A percentile compares a stretch with the other conserved stretches of the same genome.
Evolutionary conservation across 2,797 vertebrate genomes (phyloP).

Genomic region (Sciurus vulgaris): DNA sequence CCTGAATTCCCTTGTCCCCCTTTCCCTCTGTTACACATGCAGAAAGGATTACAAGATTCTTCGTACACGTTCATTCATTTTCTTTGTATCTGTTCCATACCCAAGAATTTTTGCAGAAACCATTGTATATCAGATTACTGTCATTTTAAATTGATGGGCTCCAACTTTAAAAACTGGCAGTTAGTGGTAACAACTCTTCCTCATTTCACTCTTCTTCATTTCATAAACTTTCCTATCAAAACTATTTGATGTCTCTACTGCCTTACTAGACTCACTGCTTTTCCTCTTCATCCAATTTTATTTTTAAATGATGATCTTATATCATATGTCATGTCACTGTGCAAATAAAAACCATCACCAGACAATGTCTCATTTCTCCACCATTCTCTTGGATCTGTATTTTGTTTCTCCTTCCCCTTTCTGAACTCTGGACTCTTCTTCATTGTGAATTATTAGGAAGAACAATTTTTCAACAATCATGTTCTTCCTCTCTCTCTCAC

Average conservation of each 20-base stretch:
- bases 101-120: neutral
- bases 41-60: neutral
- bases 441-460: neutral
- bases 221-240: neutral
- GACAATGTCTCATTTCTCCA: neutral
- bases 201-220: neutral
- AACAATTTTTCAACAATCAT: neutral
- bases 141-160: neutral
- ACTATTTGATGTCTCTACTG: neutral
- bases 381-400: neutral
- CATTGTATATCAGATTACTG: neutral
- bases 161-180: neutral
- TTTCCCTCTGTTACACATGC: accelerated
- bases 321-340: accelerated
- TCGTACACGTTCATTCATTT: neutral
- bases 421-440: neutral
- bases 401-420: neutral
- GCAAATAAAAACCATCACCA: neutral
- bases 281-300: neutral
- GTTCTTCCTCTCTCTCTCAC: neutral
- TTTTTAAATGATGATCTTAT: neutral
- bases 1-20: neutral
- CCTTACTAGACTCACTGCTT: neutral
- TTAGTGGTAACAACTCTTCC: neutral
- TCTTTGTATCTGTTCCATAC: neutral